Evolutionary conservation across 2,113 vertebrate genomes (phyloP).

Genomic region (Scartelaos histophorus): DNA sequence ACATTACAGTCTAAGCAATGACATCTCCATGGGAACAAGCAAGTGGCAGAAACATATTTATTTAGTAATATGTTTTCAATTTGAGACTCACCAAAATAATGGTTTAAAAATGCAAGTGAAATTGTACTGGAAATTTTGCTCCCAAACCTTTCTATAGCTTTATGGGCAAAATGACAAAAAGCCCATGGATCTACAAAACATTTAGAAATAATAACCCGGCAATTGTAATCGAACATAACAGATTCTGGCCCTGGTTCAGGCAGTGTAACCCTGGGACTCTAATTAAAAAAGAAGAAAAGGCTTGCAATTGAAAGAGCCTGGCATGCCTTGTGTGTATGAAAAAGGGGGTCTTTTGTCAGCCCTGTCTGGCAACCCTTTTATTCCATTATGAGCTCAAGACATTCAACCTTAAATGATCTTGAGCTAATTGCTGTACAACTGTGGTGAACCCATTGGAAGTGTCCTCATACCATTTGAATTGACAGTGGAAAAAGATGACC

Average conservation of each 20-base stretch:
- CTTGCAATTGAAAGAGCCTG: slow-evolving; percentile 36
- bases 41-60: too few species aligned
- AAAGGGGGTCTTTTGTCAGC: slow-evolving; percentile 37
- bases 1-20: too few species aligned
- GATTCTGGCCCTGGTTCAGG: slow-evolving; percentile 24
- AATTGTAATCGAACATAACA: slow-evolving; percentile 30
- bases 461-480: slow-evolving; percentile 12
- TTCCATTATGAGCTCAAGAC: slow-evolving; percentile 62
- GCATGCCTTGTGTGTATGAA: slow-evolving; percentile 42
- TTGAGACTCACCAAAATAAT: too few species aligned
- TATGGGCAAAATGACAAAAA: neutral
- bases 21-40: too few species aligned
- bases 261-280: slow-evolving; percentile 38
- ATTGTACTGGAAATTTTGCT: neutral
- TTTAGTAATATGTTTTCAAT: too few species aligned
- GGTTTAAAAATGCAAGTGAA: too few species aligned
- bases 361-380: slow-evolving; percentile 50
- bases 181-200: slow-evolving; percentile 30
- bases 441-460: slow-evolving; percentile 36
- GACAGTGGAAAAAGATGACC: slow-evolving; percentile 20
- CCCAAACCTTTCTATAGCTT: neutral
- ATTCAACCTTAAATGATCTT: slow-evolving; percentile 57
- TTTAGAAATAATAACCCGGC: slow-evolving; percentile 4
- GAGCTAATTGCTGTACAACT: slow-evolving; percentile 53
- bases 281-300: slow-evolving; percentile 45